Base-by-base conservation (phyloP, 53 echinoderm and acorn worm genomes). In the Temnopleurus reevesii region DNA sequence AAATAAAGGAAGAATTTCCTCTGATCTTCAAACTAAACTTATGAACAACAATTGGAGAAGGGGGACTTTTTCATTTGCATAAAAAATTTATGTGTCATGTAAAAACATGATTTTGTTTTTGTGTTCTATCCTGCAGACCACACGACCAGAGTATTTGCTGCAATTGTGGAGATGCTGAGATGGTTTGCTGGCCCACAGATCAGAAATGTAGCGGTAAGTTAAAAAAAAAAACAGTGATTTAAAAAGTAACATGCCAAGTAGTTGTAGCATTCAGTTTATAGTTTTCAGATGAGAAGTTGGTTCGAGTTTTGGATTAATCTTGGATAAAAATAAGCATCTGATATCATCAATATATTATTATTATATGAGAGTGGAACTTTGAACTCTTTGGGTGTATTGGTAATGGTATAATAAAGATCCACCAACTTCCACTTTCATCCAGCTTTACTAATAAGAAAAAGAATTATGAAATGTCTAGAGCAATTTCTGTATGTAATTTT, bases 171-270 rank as follows among this genome's bases (percentile, higher is more conserved):
- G 18, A 92, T 92, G 93, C 58, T 90, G 12, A 77, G 79, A 43
- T 90, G 90, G 90, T 92, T 92, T 63, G 88, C 90, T 19, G 90
- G 93, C 19, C 55, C 83, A 13, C 92, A 92, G 83, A 92, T 92
- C 46, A 89, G 92, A 38, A 89, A 92, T 45, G 90, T 92, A 18
- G 92, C 90, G 80, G 92, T 92, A 71, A 90, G 92, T 57, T 57
- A 58, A 26, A 27, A 58, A 58, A 26, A 9, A 58, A 26, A 58
- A 19, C 12, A 58, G 24, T 24, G 0, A 26, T 58, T 58, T 7
- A 9, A 55, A 12, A 55, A 55, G 23, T 58, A 26, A 58, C 4
- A n/a, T n/a, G n/a, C n/a, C n/a, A n/a, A n/a, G n/a, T n/a, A n/a
- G n/a, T n/a, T n/a, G n/a, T n/a, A n/a, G n/a, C n/a, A n/a, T n/a